Evolutionary conservation across 2,113 vertebrate species (phyloP).

Genomic region (Oreochromis tanganicae): DNA sequence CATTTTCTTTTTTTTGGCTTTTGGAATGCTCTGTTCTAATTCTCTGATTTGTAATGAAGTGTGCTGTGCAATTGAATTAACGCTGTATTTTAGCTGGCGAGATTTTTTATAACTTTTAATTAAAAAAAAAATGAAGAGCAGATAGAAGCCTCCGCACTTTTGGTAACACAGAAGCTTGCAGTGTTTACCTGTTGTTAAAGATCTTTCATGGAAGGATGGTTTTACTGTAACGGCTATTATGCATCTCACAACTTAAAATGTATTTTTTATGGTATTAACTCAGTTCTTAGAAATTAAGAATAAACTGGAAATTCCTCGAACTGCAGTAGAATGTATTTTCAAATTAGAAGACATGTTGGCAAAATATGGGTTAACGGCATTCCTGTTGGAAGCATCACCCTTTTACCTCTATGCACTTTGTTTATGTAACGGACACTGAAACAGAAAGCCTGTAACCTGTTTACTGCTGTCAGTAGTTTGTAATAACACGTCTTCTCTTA

Average conservation of each 20-base stretch:
- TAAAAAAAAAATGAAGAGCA: neutral
- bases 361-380: neutral
- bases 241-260: neutral
- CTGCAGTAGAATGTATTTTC: neutral
- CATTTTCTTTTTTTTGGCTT: neutral
- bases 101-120: constrained; percentile 19
- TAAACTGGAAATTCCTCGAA: neutral
- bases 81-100: constrained; percentile 16
- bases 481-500: neutral
- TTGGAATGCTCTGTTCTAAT: neutral
- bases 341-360: neutral
- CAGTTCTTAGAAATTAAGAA: neutral
- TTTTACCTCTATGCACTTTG: constrained; percentile 17
- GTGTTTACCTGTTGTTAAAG: neutral
- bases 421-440: neutral
- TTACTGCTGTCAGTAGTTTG: neutral
- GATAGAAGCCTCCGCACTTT: neutral
- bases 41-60: neutral
- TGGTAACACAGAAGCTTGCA: neutral
- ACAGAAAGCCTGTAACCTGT: neutral
- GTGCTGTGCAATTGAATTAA: neutral
- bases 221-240: neutral
- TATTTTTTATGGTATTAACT: neutral
- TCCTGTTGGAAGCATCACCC: neutral
- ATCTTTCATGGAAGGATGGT: neutral